Conservation (phyloP, 2,113 vertebrate genomes). For the Nicator chloris region DNA sequence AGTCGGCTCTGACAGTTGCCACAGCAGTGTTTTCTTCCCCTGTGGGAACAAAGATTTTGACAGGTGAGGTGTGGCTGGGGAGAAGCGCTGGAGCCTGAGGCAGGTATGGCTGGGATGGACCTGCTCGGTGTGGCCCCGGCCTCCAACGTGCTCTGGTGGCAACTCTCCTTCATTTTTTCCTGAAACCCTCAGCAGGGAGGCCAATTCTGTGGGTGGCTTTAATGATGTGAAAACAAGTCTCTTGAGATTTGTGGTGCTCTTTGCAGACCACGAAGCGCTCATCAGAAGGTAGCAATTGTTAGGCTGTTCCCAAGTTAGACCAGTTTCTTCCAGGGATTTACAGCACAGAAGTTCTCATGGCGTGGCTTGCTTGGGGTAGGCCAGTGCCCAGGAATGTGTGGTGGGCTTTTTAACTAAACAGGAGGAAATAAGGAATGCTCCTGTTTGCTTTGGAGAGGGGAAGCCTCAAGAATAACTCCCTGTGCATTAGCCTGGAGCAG, state of each 20-base stretch:
- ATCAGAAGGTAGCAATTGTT: not conserved
- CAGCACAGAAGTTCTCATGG: not conserved
- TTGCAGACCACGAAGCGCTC: not conserved
- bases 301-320: not conserved
- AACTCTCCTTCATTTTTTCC: not conserved
- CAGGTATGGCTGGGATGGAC: not conserved
- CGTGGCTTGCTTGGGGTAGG: not conserved
- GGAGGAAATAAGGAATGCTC: not conserved
- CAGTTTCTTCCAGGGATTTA: not conserved
- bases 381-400: not conserved
- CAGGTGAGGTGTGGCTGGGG: not conserved
- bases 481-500: not conserved
- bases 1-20: not conserved
- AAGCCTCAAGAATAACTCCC: conserved; percentile 12
- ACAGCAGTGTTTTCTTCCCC: not conserved
- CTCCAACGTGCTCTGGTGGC: rapidly evolving
- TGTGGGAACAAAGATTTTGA: not conserved
- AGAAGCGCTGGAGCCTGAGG: not conserved
- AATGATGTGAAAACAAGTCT: not conserved
- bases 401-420: not conserved
- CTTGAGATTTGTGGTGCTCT: not conserved
- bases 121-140: rapidly evolving
- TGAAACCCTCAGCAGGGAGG: not conserved
- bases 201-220: not conserved
- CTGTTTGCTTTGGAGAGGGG: not conserved